phyloP scores from a whole-genome alignment of 2,797 vertebrate species.

The Halcyon badia region DNA sequence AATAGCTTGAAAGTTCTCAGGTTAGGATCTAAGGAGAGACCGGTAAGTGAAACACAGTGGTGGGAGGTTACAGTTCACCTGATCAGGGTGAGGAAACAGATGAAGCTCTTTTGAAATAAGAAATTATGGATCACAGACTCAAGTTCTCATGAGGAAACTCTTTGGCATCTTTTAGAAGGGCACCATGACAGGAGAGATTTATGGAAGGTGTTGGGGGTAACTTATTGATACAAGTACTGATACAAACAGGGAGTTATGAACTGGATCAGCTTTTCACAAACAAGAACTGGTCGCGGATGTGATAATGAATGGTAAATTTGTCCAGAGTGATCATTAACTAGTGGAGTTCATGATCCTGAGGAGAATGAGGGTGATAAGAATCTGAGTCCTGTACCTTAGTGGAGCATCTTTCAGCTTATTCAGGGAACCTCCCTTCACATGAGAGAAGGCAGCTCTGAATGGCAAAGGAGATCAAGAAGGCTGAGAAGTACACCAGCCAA shows the following conservation, averaged over 20 bases:
- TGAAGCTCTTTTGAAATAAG: not conserved
- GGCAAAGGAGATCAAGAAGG: not conserved
- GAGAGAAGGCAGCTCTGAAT: not conserved
- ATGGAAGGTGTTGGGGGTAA: not conserved
- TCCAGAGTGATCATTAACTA: not conserved
- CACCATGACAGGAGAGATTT: not conserved
- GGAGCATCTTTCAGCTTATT: not conserved
- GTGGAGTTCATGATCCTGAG: not conserved
- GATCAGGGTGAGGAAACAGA: not conserved
- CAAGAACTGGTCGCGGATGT: not conserved
- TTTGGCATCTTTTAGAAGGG: not conserved
- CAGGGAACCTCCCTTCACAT: not conserved
- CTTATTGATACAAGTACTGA: not conserved
- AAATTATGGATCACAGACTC: not conserved
- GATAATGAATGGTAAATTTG: not conserved
- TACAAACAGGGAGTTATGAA: not conserved
- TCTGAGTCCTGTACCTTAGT: not conserved
- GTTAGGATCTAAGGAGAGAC: not conserved
- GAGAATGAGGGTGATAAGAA: not conserved
- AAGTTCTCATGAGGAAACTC: rapidly evolving
- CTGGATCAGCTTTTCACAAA: not conserved
- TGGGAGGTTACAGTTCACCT: not conserved
- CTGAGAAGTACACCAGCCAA: not conserved
- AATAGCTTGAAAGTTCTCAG: not conserved
- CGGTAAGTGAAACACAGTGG: not conserved